Base-by-base conservation (phyloP, 2,113 vertebrate species). In the Oreochromis niloticus region DNA sequence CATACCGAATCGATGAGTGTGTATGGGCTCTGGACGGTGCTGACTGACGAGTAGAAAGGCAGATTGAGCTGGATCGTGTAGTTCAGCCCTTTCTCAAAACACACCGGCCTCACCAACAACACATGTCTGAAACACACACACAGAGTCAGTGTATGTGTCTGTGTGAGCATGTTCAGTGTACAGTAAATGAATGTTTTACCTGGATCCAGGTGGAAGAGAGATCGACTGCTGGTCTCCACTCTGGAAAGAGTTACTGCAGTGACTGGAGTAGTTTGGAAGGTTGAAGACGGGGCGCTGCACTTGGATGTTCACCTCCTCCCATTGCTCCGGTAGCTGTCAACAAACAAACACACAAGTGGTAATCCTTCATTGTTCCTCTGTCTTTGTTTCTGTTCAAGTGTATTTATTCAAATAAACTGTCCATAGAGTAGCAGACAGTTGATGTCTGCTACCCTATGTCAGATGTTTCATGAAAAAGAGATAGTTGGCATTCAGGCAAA, bases 1-100 rank as follows among this genome's bases (percentile, higher is more conserved):
- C 98, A 95, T 91, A 99, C 99, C 0, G 99, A 99, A 92, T 99
- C 99, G 6, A 99, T 97, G 36, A 99, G 95, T 0, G 97, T 99
- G 95, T 98, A 98, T 0, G 98, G 99, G 88, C 91, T 97, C 84
- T 98, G 97, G 66, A 97, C 87, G 9, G 95, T 92, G 0, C 93
- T 97, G 54, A 91, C 89, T 0, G 96, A 95, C 1, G 98, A 98
- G 91, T 99, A 99, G 50, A 96, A 96, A 1, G 97, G 86, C 83
- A 99, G 96, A 56, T 94, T 97, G 90, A 99, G 85, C 7, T 95
- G 96, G 83, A 99, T 90, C 0, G 97, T 99, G 95, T 99, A 99
- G 93, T 98, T 99, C 91, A 97, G 93, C 2, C 97, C 98, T 91
- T 97, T 96, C 93, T 99, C 98, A 0, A 99, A 98, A 95, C 99